Percentiles rank a stretch among this genome's conserved stretches.
These are phyloP conservation scores for Dendrocopos noguchii DNA, from an alignment of 2,113 vertebrate species.

Conservation along the genomic window DNA sequence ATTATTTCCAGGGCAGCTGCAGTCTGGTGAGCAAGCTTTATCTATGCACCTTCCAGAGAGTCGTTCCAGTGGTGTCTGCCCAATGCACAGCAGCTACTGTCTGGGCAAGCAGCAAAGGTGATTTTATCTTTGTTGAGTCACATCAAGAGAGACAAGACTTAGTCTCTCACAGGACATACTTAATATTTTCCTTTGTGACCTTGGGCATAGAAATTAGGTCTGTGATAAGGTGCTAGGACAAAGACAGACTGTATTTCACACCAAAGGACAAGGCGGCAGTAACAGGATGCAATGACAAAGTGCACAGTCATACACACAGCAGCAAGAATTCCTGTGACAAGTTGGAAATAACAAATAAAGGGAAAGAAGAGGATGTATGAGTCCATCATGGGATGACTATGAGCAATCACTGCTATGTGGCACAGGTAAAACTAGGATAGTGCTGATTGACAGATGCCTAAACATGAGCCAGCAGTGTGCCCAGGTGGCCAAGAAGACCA, in stretches of 20 bases:
- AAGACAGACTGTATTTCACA: constrained; percentile 6
- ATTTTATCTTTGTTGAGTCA: too few relatives aligned
- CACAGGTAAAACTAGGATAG: neutral
- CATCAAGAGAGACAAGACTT: neutral
- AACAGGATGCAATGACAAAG: neutral
- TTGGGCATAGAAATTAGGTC: neutral
- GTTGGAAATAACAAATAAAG: constrained; percentile 5
- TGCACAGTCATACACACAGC: neutral
- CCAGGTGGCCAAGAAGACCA: too few relatives aligned
- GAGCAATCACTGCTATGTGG: neutral
- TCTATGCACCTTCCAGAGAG: too few relatives aligned
- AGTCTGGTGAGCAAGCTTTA: too few relatives aligned
- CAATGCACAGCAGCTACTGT: too few relatives aligned
- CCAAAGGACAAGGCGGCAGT: neutral
- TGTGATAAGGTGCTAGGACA: neutral
- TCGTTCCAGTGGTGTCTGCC: too few relatives aligned
- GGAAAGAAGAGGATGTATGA: neutral
- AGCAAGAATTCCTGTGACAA: constrained; percentile 14
- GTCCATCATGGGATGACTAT: constrained; percentile 5
- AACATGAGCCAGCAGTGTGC: too few relatives aligned
- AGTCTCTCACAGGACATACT: neutral
- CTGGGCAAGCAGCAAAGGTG: too few relatives aligned
- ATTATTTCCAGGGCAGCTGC: too few relatives aligned
- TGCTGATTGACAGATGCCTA: too few relatives aligned
- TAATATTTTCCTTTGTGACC: neutral